Conservation (phyloP, 2,113 vertebrate genomes). For the Mesitornis unicolor region DNA sequence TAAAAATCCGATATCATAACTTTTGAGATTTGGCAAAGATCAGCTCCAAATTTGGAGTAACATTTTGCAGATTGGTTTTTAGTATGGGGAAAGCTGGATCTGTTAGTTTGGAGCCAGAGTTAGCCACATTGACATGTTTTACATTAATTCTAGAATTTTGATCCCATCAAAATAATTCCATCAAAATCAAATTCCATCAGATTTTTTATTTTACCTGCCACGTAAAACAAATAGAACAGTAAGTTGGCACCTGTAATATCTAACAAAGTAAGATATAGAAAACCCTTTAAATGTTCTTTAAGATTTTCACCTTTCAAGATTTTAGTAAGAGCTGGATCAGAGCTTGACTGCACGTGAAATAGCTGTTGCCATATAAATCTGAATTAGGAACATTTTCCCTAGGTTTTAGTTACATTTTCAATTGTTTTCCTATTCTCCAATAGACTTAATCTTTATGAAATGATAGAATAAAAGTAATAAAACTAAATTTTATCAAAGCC, state of each 20-base stretch:
- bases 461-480: not conserved
- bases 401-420: not conserved
- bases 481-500: not conserved
- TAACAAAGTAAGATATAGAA: not conserved
- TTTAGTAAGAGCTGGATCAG: not conserved
- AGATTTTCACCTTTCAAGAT: not conserved
- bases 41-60: not conserved
- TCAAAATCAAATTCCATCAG: no score
- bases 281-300: not conserved
- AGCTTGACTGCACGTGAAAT: not conserved
- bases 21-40: not conserved
- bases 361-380: not conserved
- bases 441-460: not conserved
- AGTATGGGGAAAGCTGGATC: not conserved
- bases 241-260: not conserved
- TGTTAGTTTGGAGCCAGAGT: not conserved
- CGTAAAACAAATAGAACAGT: not conserved
- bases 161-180: not conserved
- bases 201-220: no score
- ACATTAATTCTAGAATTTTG: not conserved
- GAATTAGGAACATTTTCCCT: not conserved
- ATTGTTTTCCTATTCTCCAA: not conserved
- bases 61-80: not conserved
- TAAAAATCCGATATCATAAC: not conserved
- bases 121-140: not conserved